Base-by-base conservation (phyloP, 2,888 invertebrate species). In the Acrobeloides nanus region DNA sequence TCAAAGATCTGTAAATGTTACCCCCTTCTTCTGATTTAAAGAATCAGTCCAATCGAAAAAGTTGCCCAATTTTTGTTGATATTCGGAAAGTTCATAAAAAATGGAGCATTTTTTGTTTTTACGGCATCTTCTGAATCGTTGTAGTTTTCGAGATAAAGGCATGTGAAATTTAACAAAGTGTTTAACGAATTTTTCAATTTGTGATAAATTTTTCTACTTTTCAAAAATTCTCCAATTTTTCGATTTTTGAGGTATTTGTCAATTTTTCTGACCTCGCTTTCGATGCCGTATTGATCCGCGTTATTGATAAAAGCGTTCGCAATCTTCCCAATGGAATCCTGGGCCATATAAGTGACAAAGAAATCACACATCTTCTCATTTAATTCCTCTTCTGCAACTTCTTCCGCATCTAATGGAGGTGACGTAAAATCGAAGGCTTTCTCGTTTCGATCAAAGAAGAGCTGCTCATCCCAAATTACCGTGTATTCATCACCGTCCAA, bases 401-500 rank as follows among this genome's bases (percentile, higher is more conserved):
- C 41, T n/a, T 23, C 35, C 50, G 32, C 27, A 21, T 32, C 18
- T 18, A 45, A 15, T 31, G 12, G 12, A 18, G 10, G 37, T 15
- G 37, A 42, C 0, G 64, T 44, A 31, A 55, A 64, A 31, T 60
- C 64, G 35, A 66, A 62, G 0, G 71, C 59, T 4, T 38, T 35
- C 38, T 69, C 66, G 44, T 68, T 72, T 15, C 42, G 39, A 4
- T 68, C 68, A 31, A 75, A 68, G 26, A 74, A 64, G 21, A 76
- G 50, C 7, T 65, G 47, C 31, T 61, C 51, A 48, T 74, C 67
- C 76, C 76, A 76, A 24, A 73, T 64, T 7, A 76, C 72, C 32
- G 74, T 67, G 57, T 72, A 77, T 54, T 75, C 74, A 53, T 77
- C 77, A 3, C 77, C 77, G 51, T 76, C 76, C 48, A 77, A 55